phyloP scores from a whole-genome alignment of 2,797 vertebrate species.

The Menidia menidia region DNA sequence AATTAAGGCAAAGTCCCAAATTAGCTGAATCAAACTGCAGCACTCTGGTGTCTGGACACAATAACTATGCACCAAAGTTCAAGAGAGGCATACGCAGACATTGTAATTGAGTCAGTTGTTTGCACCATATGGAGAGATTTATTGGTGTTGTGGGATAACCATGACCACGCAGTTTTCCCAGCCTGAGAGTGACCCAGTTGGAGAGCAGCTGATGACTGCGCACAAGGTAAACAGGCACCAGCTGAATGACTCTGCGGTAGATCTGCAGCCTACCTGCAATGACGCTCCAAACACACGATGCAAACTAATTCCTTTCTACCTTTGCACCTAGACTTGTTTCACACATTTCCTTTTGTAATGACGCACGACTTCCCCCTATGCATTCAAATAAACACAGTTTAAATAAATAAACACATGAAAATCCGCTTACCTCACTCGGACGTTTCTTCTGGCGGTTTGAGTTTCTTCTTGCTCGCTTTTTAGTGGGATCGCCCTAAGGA shows the following conservation, averaged over 20 bases:
- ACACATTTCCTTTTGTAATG: not conserved
- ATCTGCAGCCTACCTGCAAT: constrained; percentile 30
- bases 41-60: not conserved
- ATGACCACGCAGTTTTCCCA: constrained; percentile 61
- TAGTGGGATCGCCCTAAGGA: too few relatives aligned
- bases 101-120: not conserved
- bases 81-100: not conserved
- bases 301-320: not conserved
- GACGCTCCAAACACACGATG: constrained; percentile 18
- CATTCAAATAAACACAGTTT: not conserved
- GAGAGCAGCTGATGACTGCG: constrained; percentile 57
- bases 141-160: constrained; percentile 40
- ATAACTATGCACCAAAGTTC: not conserved
- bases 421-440: constrained; percentile 53
- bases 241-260: constrained; percentile 73
- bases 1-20: not conserved
- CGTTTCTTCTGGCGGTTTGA: not conserved
- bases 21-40: constrained; percentile 16
- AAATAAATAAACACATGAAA: too few relatives aligned
- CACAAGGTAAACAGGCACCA: constrained; percentile 54
- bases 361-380: not conserved
- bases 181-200: constrained; percentile 50
- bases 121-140: not conserved
- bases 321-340: not conserved
- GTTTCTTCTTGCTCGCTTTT: constrained; percentile 18